phyloP scores from a whole-genome alignment of 2,113 vertebrate species.

The Heterotilapia buettikoferi region DNA sequence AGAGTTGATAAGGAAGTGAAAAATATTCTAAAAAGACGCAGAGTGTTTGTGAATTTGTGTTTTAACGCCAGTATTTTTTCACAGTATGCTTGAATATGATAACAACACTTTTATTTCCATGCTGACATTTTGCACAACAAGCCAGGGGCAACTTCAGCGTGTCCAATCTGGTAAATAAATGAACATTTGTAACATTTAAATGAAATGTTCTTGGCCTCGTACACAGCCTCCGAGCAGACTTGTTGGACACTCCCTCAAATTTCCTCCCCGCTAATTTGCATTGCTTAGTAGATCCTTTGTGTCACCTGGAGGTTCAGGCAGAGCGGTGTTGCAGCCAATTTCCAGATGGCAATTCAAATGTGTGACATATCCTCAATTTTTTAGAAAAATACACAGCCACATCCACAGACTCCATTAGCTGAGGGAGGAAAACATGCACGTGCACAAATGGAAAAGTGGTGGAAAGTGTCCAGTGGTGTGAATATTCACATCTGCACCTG shows the following conservation, averaged over 20 bases:
- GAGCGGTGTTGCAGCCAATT: conserved; percentile 35
- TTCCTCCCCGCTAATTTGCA: conserved; percentile 43
- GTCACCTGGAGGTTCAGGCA: conserved; percentile 53
- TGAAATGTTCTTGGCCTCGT: conserved; percentile 31
- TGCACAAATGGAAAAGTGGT: conserved; percentile 43
- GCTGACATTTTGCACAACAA: conserved; percentile 4
- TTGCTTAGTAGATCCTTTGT: conserved; percentile 41
- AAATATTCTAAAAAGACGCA: conserved; percentile 21
- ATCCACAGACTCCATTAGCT: conserved; percentile 56
- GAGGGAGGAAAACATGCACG: background rate
- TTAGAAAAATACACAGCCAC: background rate
- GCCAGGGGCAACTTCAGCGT: background rate
- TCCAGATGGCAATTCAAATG: conserved; percentile 48
- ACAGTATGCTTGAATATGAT: background rate
- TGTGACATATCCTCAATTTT: conserved; percentile 38
- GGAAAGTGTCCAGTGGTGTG: conserved; percentile 58
- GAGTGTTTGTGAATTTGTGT: background rate
- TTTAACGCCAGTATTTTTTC: background rate
- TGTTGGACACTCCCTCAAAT: conserved; percentile 29
- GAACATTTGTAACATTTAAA: conserved; percentile 23
- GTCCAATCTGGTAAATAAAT: conserved; percentile 39
- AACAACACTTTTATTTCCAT: background rate
- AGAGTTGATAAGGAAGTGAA: conserved; percentile 17
- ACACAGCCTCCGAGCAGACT: conserved; percentile 24
- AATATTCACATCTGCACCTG: conserved; percentile 66